Evolutionary conservation across 2,888 invertebrate genomes (phyloP), one percentile per base, ranked within the genome.

Genomic region (Minunthozetes semirufus): DNA sequence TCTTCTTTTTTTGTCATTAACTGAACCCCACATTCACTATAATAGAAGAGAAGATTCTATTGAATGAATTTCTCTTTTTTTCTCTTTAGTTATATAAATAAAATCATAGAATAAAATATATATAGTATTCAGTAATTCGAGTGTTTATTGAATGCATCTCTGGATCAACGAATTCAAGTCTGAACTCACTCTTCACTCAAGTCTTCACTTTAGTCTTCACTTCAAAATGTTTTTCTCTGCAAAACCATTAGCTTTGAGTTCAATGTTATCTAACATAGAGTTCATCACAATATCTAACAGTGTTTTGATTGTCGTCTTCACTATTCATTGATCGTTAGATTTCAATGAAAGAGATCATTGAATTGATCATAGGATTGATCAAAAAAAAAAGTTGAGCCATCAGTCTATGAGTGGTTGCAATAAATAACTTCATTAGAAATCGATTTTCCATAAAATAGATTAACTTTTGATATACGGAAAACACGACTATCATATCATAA

Each of bases 271-370:
- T 50, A 50, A 50, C 50, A 50, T 50, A 50, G 17, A 19, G 50
- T 50, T 50, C 50, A 48, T 48, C 17, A 19, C 19, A 6, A 50
- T 9, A 50, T 17, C n/a, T 50, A 50, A 50, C 50, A n/a, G 50
- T 50, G n/a, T 19, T 50, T 50, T 50, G 50, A 50, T 42, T 50
- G 50, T 50, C 50, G 50, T 19, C 50, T 19, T n/a, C 33, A 48
- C 3, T 2, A 50, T n/a, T 50, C 50, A 50, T 50, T 50, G 50
- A 50, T 50, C 50, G n/a, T n/a, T 17, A 50, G 11, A 50, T 50
- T 50, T 50, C 50, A 50, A 50, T 50, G 50, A 50, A 50, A 50
- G n/a, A 50, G 17, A 50, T 50, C n/a, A 50, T 50, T 50, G 50
- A 50, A 50, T 8, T 17, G 17, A 50, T 17, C n/a, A n/a, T n/a